Base-by-base conservation (phyloP, 2,113 vertebrate species). In the Aegotheles bennettii region DNA sequence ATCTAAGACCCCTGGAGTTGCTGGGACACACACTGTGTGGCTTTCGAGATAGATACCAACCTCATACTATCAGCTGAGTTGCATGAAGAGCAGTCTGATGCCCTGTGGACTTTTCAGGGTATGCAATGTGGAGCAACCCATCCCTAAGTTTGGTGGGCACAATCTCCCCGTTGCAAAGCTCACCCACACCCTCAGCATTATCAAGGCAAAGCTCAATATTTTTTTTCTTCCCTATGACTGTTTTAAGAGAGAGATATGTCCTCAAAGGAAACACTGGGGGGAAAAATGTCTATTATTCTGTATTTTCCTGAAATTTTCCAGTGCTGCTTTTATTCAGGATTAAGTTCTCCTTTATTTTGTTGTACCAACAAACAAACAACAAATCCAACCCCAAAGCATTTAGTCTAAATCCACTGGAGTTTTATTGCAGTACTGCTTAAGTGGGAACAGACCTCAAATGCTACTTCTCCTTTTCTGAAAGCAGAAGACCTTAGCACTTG, bases 401-500 rank as follows among this genome's bases (percentile, higher is more conserved):
- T 92, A 79, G 60, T 82, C 80, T 94, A 94, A 94, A 94, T 86
- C 92, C 90, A 95, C 53, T 64, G 86, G 80, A 92, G 90, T 89
- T 97, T 96, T 93, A 96, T 57, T 94, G 88, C 80, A 84, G 56
- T 90, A 71, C 80, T 54, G 84, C 86, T 96, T 95, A 95, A 96
- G 88, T 90, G 85, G 94, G 92, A 97, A 93, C 94, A 96, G 94
- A 84, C 61, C 90, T 95, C 80, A 94, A 95, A 96, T 82, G 57
- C 77, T 96, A 87, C 92, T 95, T 89, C 88, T 95, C 79, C 83
- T 81, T 96, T 97, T 94, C 86, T 92, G 71, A 96, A 94, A 89
- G 94, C 92, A 96, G 95, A 97, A 93, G 95, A 96, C 90, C 45
- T 16, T 90, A 95, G 95, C 90, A 93, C 90, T 96, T 95, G 90